These are phyloP conservation scores for Periphyllus acericola DNA, from an alignment of 2,888 invertebrate species.

Conservation along the genomic window DNA sequence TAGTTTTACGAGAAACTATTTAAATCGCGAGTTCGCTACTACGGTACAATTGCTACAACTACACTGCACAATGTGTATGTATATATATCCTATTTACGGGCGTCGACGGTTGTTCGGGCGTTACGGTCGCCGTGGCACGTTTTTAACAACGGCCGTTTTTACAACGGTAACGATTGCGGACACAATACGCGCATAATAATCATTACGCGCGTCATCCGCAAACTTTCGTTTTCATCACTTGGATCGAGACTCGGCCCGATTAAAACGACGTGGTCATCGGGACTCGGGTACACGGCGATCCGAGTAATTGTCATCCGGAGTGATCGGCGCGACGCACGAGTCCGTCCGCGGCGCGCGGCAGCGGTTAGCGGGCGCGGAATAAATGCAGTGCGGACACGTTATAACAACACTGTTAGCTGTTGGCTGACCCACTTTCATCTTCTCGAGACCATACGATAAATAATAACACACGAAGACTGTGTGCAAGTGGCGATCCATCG, in stretches of 20 bases:
- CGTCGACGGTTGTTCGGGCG: too few relatives aligned
- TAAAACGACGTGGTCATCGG: background rate
- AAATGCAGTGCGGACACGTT: background rate
- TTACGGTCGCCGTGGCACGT: too few relatives aligned
- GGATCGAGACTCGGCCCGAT: background rate
- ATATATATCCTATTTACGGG: too few relatives aligned
- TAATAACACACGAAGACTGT: background rate
- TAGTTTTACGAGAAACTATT: too few relatives aligned
- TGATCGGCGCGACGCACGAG: background rate
- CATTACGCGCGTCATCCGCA: too few relatives aligned
- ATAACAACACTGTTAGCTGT: background rate
- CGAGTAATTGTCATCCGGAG: background rate
- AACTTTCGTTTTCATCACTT: background rate
- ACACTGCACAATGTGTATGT: too few relatives aligned
- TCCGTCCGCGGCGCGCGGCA: background rate
- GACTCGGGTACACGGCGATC: background rate
- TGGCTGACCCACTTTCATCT: constrained; percentile 59
- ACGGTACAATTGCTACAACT: too few relatives aligned
- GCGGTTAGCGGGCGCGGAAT: background rate
- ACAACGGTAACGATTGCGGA: background rate
- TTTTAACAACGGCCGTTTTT: background rate
- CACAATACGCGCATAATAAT: background rate
- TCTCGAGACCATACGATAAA: constrained; percentile 42
- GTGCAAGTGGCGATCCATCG: background rate
- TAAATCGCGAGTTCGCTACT: too few relatives aligned